Evolutionary conservation across 2,797 vertebrate species (phyloP), one percentile per base, ranked within the genome.

Genomic region (Acanthurus lineatus): DNA sequence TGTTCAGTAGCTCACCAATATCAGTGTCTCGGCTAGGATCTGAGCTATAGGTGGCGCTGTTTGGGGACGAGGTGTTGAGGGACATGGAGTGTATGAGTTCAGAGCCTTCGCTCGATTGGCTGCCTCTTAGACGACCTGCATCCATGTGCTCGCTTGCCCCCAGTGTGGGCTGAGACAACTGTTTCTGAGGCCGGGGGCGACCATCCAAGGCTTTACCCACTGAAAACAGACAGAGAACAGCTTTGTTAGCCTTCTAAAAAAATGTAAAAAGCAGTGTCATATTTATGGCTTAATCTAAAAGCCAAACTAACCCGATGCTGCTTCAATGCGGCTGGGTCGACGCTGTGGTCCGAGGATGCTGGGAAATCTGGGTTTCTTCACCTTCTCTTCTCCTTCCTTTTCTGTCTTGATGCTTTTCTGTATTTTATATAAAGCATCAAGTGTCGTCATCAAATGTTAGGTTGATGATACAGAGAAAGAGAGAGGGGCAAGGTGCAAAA

Each of bases 321-420:
- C 94, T 81, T 99, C 97, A 0, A 96, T 94, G 22, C 97, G 96
- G 69, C 97, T 98, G 0, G 97, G 97, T 61, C 97, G 95, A 66
- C 97, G 96, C 2, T 96, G 97, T 45, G 97, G 97, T 62, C 95
- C 97, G 70, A 98, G 93, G 52, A 99, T 97, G 86, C 96, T 98
- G 62, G 96, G 95, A 91, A 98, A 97, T 56, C 97, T 96, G 86
- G 96, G 96, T 82, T 96, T 97, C 89, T 98, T 98, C 16, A 96
- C 95, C 83, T 98, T 99, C 86, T 99, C 97, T 69, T 98, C 98
- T 2, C 96, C 97, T 84, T 99, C 98, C 65, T 96, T 98, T 80
- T 99, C 98, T 17, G 96, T 94, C 93, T 97, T 99, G 82, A 97
- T 97, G 91, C 96, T 98, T 91, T 98, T 97, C 97, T 99, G 93